A percentile compares a stretch with the other conserved stretches of the same genome.
phyloP scores from a whole-genome alignment of 2,888 invertebrate species.

The Operophtera brumata region DNA sequence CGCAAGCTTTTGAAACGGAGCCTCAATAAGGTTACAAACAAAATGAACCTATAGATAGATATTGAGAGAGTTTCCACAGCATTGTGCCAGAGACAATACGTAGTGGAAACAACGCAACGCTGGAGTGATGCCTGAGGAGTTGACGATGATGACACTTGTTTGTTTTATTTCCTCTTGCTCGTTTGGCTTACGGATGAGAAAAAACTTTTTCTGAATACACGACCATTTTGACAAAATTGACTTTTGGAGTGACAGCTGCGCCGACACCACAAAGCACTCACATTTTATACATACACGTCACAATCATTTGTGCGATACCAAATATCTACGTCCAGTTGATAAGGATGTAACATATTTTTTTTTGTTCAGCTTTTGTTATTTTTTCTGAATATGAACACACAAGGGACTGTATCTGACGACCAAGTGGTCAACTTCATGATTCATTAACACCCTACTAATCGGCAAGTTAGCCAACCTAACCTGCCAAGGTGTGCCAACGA shows the following conservation, averaged over 20 bases:
- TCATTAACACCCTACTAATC: too few species aligned
- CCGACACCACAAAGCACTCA: conserved; percentile 32
- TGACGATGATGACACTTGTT: conserved; percentile 75
- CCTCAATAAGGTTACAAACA: conserved; percentile 17
- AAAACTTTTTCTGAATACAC: conserved; percentile 60
- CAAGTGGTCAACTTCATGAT: too few species aligned
- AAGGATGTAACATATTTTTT: neutral
- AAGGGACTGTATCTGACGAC: too few species aligned
- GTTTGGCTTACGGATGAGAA: conserved; percentile 57
- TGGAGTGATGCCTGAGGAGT: conserved; percentile 49
- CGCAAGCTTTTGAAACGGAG: neutral
- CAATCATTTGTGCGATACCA: conserved; percentile 13
- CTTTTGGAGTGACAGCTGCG: conserved; percentile 69
- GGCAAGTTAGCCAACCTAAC: too few species aligned
- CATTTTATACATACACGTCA: conserved; percentile 26
- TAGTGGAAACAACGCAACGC: conserved; percentile 44
- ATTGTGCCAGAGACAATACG: conserved; percentile 32
- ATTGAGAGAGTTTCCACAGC: conserved; percentile 22
- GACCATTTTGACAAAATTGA: conserved; percentile 67
- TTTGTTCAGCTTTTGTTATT: neutral
- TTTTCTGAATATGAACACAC: neutral
- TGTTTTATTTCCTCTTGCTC: conserved; percentile 68
- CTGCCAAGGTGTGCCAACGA: too few species aligned
- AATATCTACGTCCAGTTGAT: conserved; percentile 2
- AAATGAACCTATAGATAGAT: conserved; percentile 24